A percentile compares a stretch with the other conserved stretches of the same genome.
phyloP scores from a whole-genome alignment of 2,113 vertebrate genomes.

The Macaca nemestrina region DNA sequence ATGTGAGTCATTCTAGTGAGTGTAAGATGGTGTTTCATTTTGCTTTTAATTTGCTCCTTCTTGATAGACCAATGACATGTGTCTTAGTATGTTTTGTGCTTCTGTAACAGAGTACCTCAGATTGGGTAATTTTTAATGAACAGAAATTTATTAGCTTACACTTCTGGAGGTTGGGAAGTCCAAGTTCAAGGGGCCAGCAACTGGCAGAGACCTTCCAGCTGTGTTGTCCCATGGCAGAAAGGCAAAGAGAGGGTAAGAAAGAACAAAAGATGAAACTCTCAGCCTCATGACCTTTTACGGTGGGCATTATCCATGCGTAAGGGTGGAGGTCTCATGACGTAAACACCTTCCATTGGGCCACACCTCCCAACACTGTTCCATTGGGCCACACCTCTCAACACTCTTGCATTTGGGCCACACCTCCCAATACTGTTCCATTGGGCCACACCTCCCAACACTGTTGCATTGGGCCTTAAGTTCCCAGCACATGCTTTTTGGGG shows the following conservation, averaged over 20 bases:
- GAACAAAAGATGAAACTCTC: not conserved
- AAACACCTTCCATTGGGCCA: not conserved
- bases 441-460: no score
- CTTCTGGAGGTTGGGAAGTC: not conserved
- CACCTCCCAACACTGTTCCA: not conserved
- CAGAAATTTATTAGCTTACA: not conserved
- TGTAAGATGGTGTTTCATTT: not conserved
- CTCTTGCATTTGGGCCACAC: not conserved
- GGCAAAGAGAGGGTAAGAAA: not conserved
- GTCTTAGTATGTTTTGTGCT: not conserved
- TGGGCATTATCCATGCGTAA: not conserved
- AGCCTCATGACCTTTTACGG: not conserved
- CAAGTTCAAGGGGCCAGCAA: not conserved
- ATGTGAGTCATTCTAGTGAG: not conserved
- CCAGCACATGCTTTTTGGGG: not conserved
- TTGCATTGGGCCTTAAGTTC: not conserved
- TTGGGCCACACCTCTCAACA: not conserved
- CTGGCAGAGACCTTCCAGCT: not conserved
- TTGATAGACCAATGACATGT: not conserved
- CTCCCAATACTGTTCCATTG: not conserved
- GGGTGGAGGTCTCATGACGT: not conserved
- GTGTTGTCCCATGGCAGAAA: not conserved
- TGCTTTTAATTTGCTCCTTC: not conserved
- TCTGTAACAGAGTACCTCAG: not conserved
- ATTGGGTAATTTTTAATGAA: not conserved